Base-by-base conservation (phyloP, 2,888 invertebrate species). In the Acronicta alni region DNA sequence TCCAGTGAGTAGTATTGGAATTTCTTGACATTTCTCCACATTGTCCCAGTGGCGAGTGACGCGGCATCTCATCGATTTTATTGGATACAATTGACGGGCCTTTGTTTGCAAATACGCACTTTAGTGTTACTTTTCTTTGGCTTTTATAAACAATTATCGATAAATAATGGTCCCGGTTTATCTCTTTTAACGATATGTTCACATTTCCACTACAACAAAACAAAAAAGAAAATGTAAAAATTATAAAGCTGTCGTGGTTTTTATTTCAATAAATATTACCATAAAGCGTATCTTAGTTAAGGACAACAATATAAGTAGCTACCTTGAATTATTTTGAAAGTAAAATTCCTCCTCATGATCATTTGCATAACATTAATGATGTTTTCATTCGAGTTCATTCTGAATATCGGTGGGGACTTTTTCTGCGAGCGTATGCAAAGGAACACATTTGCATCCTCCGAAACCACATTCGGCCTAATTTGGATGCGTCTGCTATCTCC, bases 401-500 rank as follows among this genome's bases (percentile, higher is more conserved):
- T 67, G 81, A 82, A 84, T 85, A 84, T 84, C 82, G 83, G 80
- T 79, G 67, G 64, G 58, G 66, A 72, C 79, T 88, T 89, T 89
- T 75, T 85, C 85, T 85, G 62, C 78, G 69, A 65, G 64, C 75
- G 84, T 89, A 92, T 91, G 91, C 91, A 91, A 93, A 92, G 77
- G 55, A 86, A 77, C 77, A 71, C 79, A 92, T 93, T 93, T 92
- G 90, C 91, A 91, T 91, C 86, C 82, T 67, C 79, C 74, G 66
- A 85, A 87, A 86, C 83, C 81, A 80, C 85, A 82, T 80, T 86
- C 86, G 76, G 69, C 89, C 92, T 90, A 91, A 92, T 91, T 94
- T 94, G 93, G 90, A 88, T 90, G 86, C 89, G 80, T 81, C 84
- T 84, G 85, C 82, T 92, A 91, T 93, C 91, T 89, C 83, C 67